These are phyloP conservation scores for Poecilus cupreus DNA, from an alignment of 2,888 invertebrate genomes.

Conservation along the genomic window DNA sequence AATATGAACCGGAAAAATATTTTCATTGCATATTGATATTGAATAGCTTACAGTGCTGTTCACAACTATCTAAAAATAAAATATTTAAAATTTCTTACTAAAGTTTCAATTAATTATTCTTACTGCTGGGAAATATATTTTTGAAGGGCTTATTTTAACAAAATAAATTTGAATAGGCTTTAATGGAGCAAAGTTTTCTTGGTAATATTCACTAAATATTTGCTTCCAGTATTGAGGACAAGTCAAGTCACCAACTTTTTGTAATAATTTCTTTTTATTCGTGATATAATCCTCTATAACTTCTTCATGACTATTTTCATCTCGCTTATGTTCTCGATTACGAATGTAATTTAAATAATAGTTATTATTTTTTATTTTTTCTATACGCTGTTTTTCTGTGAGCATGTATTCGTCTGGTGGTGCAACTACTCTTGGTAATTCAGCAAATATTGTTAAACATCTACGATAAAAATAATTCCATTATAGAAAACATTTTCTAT, in stretches of 20 bases:
- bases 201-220: neutral
- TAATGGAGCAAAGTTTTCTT: neutral
- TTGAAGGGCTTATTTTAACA: neutral
- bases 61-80: neutral
- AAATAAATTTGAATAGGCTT: slow-evolving; percentile 4
- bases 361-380: slow-evolving; percentile 50
- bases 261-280: neutral
- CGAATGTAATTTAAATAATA: slow-evolving; percentile 59
- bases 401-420: slow-evolving; percentile 64
- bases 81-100: neutral
- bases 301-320: neutral
- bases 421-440: slow-evolving; percentile 64
- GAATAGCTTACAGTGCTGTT: neutral
- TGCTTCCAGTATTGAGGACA: neutral
- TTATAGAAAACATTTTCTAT: too few species aligned
- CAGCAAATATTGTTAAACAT: slow-evolving; percentile 68
- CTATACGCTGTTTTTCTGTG: slow-evolving; percentile 60
- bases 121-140: neutral
- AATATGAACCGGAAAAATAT: slow-evolving; percentile 1
- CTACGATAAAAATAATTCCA: slow-evolving; percentile 61
- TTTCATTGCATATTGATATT: slow-evolving; percentile 11
- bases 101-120: neutral
- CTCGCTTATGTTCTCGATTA: neutral
- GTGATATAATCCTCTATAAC: neutral
- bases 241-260: neutral